Percentiles rank a stretch among this genome's conserved stretches.
These are phyloP conservation scores for Erpobdella octoculata DNA, from an alignment of 2,888 invertebrate species.

Conservation along the genomic window DNA sequence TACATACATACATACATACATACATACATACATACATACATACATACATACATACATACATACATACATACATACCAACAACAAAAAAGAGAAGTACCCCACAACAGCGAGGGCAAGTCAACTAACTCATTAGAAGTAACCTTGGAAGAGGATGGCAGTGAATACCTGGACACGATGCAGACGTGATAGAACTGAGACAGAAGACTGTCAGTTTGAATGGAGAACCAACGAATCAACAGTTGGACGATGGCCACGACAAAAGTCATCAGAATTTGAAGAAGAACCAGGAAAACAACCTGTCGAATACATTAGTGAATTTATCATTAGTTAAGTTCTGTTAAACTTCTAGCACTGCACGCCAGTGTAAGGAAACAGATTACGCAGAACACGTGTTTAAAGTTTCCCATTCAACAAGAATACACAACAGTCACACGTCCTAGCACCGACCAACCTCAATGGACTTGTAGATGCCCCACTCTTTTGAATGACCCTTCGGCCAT, in stretches of 20 bases:
- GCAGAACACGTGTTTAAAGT: no score
- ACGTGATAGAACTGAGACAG: background rate
- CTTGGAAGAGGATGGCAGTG: background rate
- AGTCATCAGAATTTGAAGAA: background rate
- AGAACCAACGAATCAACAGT: background rate
- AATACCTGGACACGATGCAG: background rate
- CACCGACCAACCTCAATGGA: background rate
- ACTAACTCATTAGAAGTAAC: background rate
- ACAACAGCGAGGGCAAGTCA: background rate
- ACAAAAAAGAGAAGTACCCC: background rate
- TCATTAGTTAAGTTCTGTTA: no score
- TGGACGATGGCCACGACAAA: background rate
- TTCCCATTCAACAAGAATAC: background rate
- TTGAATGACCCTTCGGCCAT: background rate
- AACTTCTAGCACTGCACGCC: no score
- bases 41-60: background rate
- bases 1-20: background rate
- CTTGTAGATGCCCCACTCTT: no score
- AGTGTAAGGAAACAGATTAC: no score
- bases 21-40: background rate
- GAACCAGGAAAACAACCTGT: background rate
- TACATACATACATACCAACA: background rate
- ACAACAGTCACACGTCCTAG: background rate
- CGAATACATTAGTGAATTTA: no score
- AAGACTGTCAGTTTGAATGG: background rate